Evolutionary conservation across 2,113 vertebrate genomes (phyloP), one percentile per base, ranked within the genome.

Genomic region (Sprattus sprattus): DNA sequence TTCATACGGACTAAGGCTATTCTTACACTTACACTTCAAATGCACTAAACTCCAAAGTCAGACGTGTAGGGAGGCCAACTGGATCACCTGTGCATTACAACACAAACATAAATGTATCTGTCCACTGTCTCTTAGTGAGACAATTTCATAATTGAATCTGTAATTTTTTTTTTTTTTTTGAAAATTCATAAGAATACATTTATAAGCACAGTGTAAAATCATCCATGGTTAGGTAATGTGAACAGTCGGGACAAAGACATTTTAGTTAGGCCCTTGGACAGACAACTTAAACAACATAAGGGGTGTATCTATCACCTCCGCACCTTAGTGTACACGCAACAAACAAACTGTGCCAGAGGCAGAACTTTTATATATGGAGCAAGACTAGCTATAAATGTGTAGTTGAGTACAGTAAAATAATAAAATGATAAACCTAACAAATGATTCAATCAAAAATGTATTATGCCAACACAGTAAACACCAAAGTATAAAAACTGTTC

Each of bases 1-100:
- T 25, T 45, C 7, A 84, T 47, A 84, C 11, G 46, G 44, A 7
- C 16, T 67, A 4, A 86, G 16, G 84, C 2, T 9, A 39, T 13
- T 6, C 57, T 83, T 46, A 13, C 92, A 98, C 98, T 98, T 92
- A 99, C 98, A 92, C 93, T 89, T 99, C 98, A 95, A 99, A 99
- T 84, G 98, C 98, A 89, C 97, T 99, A 85, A 97, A 99, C 93
- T 99, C 98, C 94, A 99, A 88, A 0, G 97, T 99, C 84, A 99
- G 88, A 15, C 98, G 98, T 89, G 97, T 96, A 15, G 98, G 98
- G 86, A 99, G 95, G 82, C 98, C 97, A 60, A 93, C 92, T 25
- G 97, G 95, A 93, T 99, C 98, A 84, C 98, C 98, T 99, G 87
- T 60, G 47, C 11, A 75, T 39, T 39, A 32, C 67, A 75, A 75